Evolutionary conservation across 1,140 invertebrate species (phyloP).

Genomic region (Brachionus angularis): DNA sequence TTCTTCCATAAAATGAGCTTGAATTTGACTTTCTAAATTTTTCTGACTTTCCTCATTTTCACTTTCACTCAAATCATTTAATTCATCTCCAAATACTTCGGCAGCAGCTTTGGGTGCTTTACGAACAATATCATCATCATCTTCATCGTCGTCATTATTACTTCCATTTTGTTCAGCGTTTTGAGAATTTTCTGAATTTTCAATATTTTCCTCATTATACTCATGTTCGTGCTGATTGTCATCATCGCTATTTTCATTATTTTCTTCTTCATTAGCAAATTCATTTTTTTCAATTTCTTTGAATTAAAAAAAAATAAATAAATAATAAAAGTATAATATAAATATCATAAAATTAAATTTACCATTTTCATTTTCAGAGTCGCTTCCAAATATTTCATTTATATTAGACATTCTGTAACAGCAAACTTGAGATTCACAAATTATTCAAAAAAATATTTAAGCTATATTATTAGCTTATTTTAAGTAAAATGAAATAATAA

Average conservation of each 20-base stretch:
- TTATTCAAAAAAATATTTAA: too few species aligned
- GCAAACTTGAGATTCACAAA: too few species aligned
- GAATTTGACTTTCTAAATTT: neutral
- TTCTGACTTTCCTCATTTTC: neutral
- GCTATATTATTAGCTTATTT: too few species aligned
- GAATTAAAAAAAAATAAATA: neutral
- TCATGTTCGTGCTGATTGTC: neutral
- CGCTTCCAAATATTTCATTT: constrained; percentile 33
- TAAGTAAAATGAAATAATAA: too few species aligned
- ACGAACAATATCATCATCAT: constrained; percentile 5
- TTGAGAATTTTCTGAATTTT: too few species aligned
- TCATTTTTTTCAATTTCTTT: constrained; percentile 1
- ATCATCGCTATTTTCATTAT: neutral
- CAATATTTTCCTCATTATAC: neutral
- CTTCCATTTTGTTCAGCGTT: constrained; percentile 10
- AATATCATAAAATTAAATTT: neutral
- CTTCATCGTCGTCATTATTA: constrained; percentile 12
- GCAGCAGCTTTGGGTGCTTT: constrained; percentile 20
- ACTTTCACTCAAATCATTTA: constrained; percentile 38
- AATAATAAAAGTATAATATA: neutral
- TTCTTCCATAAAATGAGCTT: neutral
- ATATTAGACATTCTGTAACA: constrained; percentile 24
- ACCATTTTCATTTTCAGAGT: constrained; percentile 26
- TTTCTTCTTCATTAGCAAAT: neutral
- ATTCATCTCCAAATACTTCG: constrained; percentile 41